These are phyloP conservation scores for Brotula barbata DNA, from an alignment of 2,797 vertebrate species.

Conservation along the genomic window DNA sequence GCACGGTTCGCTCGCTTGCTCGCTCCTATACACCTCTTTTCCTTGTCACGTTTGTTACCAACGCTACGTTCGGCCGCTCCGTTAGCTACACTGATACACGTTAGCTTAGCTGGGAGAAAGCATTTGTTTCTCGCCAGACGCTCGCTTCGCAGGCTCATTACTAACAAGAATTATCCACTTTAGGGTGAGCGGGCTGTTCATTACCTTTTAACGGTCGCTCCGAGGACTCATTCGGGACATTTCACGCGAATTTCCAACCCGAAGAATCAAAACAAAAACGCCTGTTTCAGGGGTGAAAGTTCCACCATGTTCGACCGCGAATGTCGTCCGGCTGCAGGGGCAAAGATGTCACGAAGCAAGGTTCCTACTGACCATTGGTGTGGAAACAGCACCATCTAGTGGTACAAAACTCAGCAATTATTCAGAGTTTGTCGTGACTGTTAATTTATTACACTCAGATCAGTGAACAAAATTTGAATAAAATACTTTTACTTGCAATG, in stretches of 20 bases:
- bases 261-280: constrained; percentile 75
- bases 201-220: neutral
- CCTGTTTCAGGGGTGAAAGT: constrained; percentile 61
- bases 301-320: constrained; percentile 49
- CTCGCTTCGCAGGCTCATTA: neutral
- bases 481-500: too few relatives aligned
- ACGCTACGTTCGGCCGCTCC: constrained; percentile 57
- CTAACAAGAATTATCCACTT: neutral
- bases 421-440: too few relatives aligned
- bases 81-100: constrained; percentile 62
- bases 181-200: rapidly evolving
- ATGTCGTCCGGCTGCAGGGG: constrained; percentile 42
- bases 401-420: too few relatives aligned
- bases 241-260: constrained; percentile 6
- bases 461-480: too few relatives aligned
- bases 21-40: constrained; percentile 43
- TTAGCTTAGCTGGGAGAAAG: constrained; percentile 51
- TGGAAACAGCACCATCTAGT: too few relatives aligned
- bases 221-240: neutral
- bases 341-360: neutral
- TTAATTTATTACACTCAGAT: too few relatives aligned
- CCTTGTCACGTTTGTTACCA: constrained; percentile 65
- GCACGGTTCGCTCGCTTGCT: constrained; percentile 2
- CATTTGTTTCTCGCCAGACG: constrained; percentile 53
- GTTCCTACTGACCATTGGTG: constrained; percentile 45